Evolutionary conservation across 2,888 invertebrate species (phyloP), one percentile per base, ranked within the genome.

Genomic region (Fabriciana adippe): DNA sequence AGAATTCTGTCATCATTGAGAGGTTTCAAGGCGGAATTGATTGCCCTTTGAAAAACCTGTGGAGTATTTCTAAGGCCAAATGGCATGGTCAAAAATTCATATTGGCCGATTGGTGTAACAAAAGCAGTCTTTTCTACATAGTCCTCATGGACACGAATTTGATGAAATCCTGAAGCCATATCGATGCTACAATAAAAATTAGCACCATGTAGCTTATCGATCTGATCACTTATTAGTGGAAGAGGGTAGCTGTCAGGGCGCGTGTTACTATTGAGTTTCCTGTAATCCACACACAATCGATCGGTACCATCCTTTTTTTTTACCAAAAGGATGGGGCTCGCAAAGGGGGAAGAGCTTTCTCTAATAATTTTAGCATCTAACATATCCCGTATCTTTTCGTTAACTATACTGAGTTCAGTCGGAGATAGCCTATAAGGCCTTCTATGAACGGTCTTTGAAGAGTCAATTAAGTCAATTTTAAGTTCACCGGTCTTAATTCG

Each of bases 211-310:
- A 62, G 21, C 14, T 57, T 47, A 41, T 55, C 21, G 11, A 14
- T 45, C 14, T 18, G 53, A 35, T 18, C 73, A 54, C 54, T 21
- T 3, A 73, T 73, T 3, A 67, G 41, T 4, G 69, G 72, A 5
- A 70, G 48, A 2, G 73, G 74, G 50, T 70, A 74, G n/a, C 69
- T 31, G 45, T 74, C 74, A 4, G 66, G 61, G 0, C 65, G 16
- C 67, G 21, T 55, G 71, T 72, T 14, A 18, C 26, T 50, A 45
- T 73, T 73, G 0, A 74, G 55, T n/a, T 72, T 72, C n/a, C 73
- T 50, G 45, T 68, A 74, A 15, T 75, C 75, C 0, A 72, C 60
- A 45, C 72, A 74, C 51, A 72, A 51, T 13, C 75, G 56, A 14
- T 67, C 63, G 0, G 48, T 31, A 15, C 66, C 60, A 31, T 60